A percentile compares a stretch with the other conserved stretches of the same genome.
phyloP scores from a whole-genome alignment of 2,888 invertebrate genomes.

The Metacarcinus magister region DNA sequence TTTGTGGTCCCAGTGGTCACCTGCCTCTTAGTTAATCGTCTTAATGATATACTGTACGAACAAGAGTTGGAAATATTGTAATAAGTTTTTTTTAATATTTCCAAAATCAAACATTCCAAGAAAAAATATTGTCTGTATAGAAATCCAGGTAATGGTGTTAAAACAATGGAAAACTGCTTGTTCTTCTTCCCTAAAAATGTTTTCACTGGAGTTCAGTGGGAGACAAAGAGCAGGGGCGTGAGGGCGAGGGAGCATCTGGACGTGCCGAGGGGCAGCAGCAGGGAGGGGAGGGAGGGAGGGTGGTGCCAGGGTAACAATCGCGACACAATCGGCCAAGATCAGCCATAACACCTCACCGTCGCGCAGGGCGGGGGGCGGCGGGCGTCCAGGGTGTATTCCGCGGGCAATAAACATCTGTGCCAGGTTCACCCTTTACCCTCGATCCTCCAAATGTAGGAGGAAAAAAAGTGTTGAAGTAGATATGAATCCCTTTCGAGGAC shows the following conservation, averaged over 20 bases:
- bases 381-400: constrained; percentile 12
- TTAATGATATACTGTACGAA: neutral
- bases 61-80: neutral
- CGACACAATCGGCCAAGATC: constrained; percentile 51
- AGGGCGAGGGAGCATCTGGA: constrained; percentile 58
- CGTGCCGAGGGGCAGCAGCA: constrained; percentile 13
- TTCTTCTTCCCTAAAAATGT: neutral
- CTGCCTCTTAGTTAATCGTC: neutral
- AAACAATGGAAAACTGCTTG: neutral
- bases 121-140: neutral
- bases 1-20: neutral
- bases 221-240: constrained; percentile 61
- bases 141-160: neutral
- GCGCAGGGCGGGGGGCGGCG: constrained; percentile 10
- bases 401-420: constrained; percentile 49
- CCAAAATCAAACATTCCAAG: neutral
- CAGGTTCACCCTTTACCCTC: constrained; percentile 6
- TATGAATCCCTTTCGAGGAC: neutral
- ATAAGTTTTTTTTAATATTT: neutral
- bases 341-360: constrained; percentile 48
- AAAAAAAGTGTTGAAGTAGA: neutral
- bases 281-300: constrained; percentile 46
- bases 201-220: neutral
- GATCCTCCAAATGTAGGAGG: neutral
- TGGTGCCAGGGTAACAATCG: neutral